Base-by-base conservation (phyloP, 2,888 invertebrate genomes). In the Ditylenchus weischeri region DNA sequence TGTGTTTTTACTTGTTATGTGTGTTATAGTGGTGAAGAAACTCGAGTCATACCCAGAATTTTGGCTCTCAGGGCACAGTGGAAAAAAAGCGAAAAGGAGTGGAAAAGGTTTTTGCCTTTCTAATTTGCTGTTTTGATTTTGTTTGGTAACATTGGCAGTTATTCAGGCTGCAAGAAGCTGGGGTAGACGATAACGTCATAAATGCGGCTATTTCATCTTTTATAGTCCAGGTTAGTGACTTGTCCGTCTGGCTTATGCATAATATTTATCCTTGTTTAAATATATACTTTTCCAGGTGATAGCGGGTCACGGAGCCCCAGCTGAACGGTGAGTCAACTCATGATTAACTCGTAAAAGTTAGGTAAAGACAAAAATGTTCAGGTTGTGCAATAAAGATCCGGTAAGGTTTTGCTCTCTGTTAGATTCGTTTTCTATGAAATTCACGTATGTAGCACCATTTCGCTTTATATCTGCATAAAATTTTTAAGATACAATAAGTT, bases 331-430 rank as follows among this genome's bases (percentile, higher is more conserved):
- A 43, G 43, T 43, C 11, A 43, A 43, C 43, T 13, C 5, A 43
- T 43, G 8, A 43, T 8, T 43, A 3, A 8, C 13, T 43, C n/a
- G n/a, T n/a, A 8, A 43, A 8, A 43, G 2, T 43, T 43, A 15
- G 5, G 43, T 13, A 43, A 43, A 43, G 11, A 43, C 15, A 2
- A 15, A 15, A 43, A 13, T 43, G 11, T 43, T 10, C 11, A 43
- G 43, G 1, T 88, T 96, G 72, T 98, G 98, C 87, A 98, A 98
- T 87, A 98, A 98, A 86, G 98, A 98, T 86, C 98, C 98, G 63
- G 43, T 43, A 43, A 15, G 11, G 15, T 43, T 43, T 43, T 43
- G 43, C 1, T 43, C 8, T 29, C 29, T 29, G n/a, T n/a, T n/a
- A n/a, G n/a, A n/a, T n/a, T n/a, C n/a, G n/a, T n/a, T n/a, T n/a